Evolutionary conservation across 2,113 vertebrate species (phyloP), one percentile per base, ranked within the genome.

Genomic region (Notothenia rossii): DNA sequence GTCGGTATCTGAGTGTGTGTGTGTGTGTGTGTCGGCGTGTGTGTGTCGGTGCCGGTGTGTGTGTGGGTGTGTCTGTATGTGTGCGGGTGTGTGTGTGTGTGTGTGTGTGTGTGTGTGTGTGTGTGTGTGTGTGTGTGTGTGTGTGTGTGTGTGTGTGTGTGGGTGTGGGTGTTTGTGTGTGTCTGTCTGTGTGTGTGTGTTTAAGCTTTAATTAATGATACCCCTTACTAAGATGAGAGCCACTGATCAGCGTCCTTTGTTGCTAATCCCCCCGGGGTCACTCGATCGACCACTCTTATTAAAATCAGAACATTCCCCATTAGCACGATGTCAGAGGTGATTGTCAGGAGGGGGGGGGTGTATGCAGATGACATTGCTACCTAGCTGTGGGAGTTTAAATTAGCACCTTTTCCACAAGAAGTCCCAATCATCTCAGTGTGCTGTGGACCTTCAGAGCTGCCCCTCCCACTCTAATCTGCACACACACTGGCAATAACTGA

Each of bases 251-350:
- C 75, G 85, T 85, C 75, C 86, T 88, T 89, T 86, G 88, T 87
- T 83, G 82, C 82, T 86, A 86, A 92, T 88, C 91, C 84, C 40
- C 65, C 53, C 40, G 36, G 36, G 89, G 86, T 86, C 84, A 20
- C 66, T 74, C 79, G 70, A 79, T 92, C 91, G 89, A 90, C 89
- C 86, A 68, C 49, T 88, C 90, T 91, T 92, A 94, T 94, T 93
- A 93, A 93, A 91, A 92, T 92, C 84, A 89, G 77, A 89, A 87
- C 91, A 92, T 87, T 92, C 75, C 45, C 82, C 75, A 93, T 93
- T 93, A 93, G 89, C 81, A 70, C 68, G 40, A 33, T 89, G 91
- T 93, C 92, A 92, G 86, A 88, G 89, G 89, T 93, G 92, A 93
- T 86, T 83, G 87, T 92, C 82, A 88, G n/a, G n/a, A 80, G 36